phyloP scores from a whole-genome alignment of 1,140 invertebrate genomes.

The Meloidogyne exigua region DNA sequence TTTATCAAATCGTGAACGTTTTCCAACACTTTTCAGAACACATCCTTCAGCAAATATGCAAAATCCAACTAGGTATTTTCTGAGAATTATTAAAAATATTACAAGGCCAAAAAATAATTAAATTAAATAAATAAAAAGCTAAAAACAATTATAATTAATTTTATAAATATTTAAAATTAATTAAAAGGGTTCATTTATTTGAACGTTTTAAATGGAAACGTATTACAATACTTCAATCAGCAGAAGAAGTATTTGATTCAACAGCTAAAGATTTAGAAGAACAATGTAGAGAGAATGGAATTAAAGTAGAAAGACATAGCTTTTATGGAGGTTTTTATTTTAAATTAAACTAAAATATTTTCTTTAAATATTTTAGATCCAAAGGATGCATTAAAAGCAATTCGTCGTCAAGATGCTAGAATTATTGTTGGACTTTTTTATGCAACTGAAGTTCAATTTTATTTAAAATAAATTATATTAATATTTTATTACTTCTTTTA shows the following conservation, averaged over 20 bases:
- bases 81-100: too few species aligned
- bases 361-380: slow-evolving; percentile 9
- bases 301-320: slow-evolving; percentile 90
- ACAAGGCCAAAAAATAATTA: too few species aligned
- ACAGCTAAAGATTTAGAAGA: slow-evolving; percentile 95
- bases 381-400: slow-evolving; percentile 78
- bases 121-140: too few species aligned
- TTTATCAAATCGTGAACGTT: slow-evolving; percentile 90
- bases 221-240: slow-evolving; percentile 94
- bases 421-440: slow-evolving; percentile 98
- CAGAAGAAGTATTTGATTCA: slow-evolving; percentile 98
- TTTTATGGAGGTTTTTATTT: slow-evolving; percentile 86
- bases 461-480: too few species aligned
- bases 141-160: too few species aligned
- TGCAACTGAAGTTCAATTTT: slow-evolving; percentile 73
- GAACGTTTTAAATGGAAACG: slow-evolving; percentile 93
- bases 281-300: slow-evolving; percentile 84
- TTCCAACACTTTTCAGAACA: slow-evolving; percentile 95
- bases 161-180: not conserved
- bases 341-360: not conserved
- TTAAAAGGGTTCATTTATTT: slow-evolving; percentile 81
- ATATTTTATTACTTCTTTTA: too few species aligned
- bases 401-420: slow-evolving; percentile 84
- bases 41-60: slow-evolving; percentile 98
- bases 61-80: slow-evolving; percentile 77